phyloP scores from a whole-genome alignment of 2,113 vertebrate genomes.

The Austrofundulus limnaeus region DNA sequence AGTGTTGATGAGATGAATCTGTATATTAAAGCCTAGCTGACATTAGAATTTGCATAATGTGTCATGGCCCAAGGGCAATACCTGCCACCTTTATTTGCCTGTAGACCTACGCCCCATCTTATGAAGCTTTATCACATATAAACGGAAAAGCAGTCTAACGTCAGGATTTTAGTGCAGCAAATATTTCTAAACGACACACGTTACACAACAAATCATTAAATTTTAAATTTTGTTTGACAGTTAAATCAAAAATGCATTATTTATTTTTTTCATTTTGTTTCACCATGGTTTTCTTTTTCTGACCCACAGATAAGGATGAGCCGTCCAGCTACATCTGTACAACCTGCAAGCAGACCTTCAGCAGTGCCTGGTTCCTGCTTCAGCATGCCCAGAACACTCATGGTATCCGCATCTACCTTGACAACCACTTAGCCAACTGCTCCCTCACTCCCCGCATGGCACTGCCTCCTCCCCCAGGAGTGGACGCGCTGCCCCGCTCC shows the following conservation, averaged over 20 bases:
- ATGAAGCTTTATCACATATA: slow-evolving; percentile 7
- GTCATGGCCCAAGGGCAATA: slow-evolving; percentile 96
- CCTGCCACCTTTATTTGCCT: slow-evolving; percentile 98
- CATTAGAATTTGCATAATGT: slow-evolving; percentile 99
- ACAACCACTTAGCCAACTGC: slow-evolving; percentile 91
- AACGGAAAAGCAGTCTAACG: slow-evolving; percentile 23
- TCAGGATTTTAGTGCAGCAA: background rate
- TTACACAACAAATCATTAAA: background rate
- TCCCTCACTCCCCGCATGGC: slow-evolving; percentile 96
- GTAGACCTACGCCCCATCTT: slow-evolving; percentile 77
- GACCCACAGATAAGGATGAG: slow-evolving; percentile 93
- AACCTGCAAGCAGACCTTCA: slow-evolving; percentile 98
- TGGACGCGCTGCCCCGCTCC: slow-evolving; percentile 91
- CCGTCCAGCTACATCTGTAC: slow-evolving; percentile 99
- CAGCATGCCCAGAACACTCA: slow-evolving; percentile 99
- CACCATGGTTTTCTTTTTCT: slow-evolving; percentile 27
- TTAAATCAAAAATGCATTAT: background rate
- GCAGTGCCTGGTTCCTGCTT: slow-evolving; percentile 99
- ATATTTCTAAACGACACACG: background rate
- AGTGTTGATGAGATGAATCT: slow-evolving; percentile 96
- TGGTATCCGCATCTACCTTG: slow-evolving; percentile 98
- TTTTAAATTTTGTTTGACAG: background rate
- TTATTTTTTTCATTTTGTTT: background rate
- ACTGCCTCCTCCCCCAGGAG: slow-evolving; percentile 91
- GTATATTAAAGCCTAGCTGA: slow-evolving; percentile 99